phyloP scores from a whole-genome alignment of 2,113 vertebrate genomes.

The Lamprologus ornatipinnis region DNA sequence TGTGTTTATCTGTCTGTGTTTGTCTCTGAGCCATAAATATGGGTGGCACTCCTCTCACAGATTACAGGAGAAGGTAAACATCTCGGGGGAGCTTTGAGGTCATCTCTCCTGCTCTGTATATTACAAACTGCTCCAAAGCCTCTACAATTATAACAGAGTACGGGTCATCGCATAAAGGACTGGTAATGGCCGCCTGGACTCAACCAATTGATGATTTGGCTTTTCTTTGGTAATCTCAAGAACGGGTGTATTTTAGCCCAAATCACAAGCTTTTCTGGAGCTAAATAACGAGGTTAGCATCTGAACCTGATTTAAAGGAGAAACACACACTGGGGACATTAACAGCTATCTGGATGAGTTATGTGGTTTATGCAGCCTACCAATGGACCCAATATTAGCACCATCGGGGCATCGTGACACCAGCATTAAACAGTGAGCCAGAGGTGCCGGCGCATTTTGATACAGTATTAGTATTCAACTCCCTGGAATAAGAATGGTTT shows the following conservation, averaged over 20 bases:
- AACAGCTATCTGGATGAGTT: not conserved
- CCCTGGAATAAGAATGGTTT: not conserved
- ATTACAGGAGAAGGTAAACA: conserved; percentile 1
- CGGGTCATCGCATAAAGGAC: not conserved
- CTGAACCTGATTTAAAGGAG: not conserved
- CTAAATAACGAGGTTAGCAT: not conserved
- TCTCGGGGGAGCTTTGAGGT: not conserved
- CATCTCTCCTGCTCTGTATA: not conserved
- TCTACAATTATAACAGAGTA: not conserved
- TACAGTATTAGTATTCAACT: accelerated
- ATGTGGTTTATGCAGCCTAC: accelerated
- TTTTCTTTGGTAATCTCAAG: not conserved
- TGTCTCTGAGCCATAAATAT: not conserved
- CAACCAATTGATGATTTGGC: not conserved
- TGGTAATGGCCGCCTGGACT: not conserved
- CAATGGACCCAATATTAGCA: not conserved
- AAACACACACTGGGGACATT: accelerated
- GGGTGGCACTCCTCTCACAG: not conserved
- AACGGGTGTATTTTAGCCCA: not conserved
- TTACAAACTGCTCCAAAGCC: not conserved
- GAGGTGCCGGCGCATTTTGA: not conserved
- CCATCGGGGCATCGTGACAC: accelerated
- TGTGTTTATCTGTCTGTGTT: not conserved
- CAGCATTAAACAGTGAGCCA: not conserved
- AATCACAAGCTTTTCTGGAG: not conserved